These are phyloP conservation scores for Tenthredo distinguenda DNA, from an alignment of 2,888 invertebrate genomes.

Conservation along the genomic window DNA sequence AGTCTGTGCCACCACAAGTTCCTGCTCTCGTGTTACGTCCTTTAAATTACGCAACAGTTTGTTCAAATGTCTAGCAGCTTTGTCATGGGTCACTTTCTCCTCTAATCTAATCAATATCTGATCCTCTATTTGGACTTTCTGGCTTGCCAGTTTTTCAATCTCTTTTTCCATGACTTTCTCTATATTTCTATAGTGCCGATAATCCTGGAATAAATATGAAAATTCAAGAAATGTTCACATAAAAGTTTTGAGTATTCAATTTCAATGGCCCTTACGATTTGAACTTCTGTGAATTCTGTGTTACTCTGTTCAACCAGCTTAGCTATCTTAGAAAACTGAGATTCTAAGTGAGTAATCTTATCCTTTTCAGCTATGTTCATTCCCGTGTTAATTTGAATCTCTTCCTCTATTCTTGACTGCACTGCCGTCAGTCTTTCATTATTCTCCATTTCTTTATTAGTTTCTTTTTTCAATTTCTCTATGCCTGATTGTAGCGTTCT, in stretches of 20 bases:
- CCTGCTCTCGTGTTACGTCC: slow-evolving; percentile 79
- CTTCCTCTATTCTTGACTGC: slow-evolving; percentile 81
- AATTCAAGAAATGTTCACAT: not conserved
- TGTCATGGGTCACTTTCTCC: slow-evolving; percentile 85
- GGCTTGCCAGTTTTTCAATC: slow-evolving; percentile 79
- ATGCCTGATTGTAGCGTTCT: slow-evolving; percentile 81
- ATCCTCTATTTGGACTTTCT: slow-evolving; percentile 83
- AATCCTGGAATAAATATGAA: slow-evolving; percentile 76
- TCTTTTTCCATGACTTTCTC: slow-evolving; percentile 78
- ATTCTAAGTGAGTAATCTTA: slow-evolving; percentile 80
- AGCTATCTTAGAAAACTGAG: slow-evolving; percentile 80
- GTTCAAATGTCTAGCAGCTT: slow-evolving; percentile 81
- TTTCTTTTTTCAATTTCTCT: slow-evolving; percentile 84
- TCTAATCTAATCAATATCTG: slow-evolving; percentile 83
- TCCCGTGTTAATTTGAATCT: slow-evolving; percentile 77
- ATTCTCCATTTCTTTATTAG: slow-evolving; percentile 83
- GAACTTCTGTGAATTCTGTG: slow-evolving; percentile 81
- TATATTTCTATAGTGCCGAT: slow-evolving; percentile 78
- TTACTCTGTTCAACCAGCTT: slow-evolving; percentile 83
- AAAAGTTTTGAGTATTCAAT: not conserved
- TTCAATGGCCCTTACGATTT: slow-evolving; percentile 71
- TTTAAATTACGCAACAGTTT: slow-evolving; percentile 78
- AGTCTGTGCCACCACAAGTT: slow-evolving; percentile 79
- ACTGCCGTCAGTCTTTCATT: slow-evolving; percentile 84
- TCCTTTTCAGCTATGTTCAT: slow-evolving; percentile 80